These are phyloP conservation scores for Prosopocoilus inquinatus DNA, from an alignment of 2,888 invertebrate genomes.

Conservation along the genomic window DNA sequence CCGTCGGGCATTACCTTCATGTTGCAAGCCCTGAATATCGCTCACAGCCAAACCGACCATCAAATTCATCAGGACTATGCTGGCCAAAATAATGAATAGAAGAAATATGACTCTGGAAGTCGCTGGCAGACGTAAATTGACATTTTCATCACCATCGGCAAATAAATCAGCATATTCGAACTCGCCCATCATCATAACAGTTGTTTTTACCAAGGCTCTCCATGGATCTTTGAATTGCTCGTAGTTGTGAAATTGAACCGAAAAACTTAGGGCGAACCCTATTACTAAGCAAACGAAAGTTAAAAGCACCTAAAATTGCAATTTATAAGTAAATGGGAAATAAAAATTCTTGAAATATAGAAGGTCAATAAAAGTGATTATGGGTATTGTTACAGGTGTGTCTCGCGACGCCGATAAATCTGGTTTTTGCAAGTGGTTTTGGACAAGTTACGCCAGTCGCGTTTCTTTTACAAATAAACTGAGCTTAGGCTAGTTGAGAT, in stretches of 20 bases:
- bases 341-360: no score
- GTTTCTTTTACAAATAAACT: no score
- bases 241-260: slow-evolving; percentile 52
- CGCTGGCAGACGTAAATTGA: slow-evolving; percentile 27
- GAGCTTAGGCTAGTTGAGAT: no score
- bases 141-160: slow-evolving; percentile 29
- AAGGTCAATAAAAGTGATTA: no score
- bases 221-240: slow-evolving; percentile 47
- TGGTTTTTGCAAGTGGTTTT: no score
- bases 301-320: slow-evolving; percentile 48
- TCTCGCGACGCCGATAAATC: no score
- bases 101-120: slow-evolving; percentile 53
- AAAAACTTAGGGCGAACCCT: slow-evolving; percentile 58
- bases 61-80: slow-evolving; percentile 58
- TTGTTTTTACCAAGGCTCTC: slow-evolving; percentile 52
- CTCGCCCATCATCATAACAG: slow-evolving; percentile 62
- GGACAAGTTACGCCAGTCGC: no score
- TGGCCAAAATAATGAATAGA: slow-evolving; percentile 53
- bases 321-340: no score
- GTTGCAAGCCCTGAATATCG: slow-evolving; percentile 49
- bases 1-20: slow-evolving; percentile 41
- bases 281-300: slow-evolving; percentile 56
- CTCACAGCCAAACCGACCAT: slow-evolving; percentile 58
- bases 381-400: no score
- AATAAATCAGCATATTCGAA: slow-evolving; percentile 53